phyloP scores from a whole-genome alignment of 2,113 vertebrate species.

The Dendropsophus ebraccatus region DNA sequence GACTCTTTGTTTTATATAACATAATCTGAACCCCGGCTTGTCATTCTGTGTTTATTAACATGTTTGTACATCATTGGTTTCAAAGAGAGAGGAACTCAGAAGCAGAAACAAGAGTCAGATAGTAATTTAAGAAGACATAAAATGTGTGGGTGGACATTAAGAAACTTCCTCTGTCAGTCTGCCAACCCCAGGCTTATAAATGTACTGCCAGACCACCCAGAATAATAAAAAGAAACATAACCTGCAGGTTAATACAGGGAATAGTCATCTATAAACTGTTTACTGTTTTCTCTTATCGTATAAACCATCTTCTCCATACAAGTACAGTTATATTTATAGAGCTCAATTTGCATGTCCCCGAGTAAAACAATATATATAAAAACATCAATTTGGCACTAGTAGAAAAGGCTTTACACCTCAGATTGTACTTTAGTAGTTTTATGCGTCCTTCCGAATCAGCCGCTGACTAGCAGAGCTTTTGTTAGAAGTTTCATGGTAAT shows the following conservation, averaged over 20 bases:
- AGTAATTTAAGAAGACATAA: constrained; percentile 31
- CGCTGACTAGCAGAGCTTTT: not conserved
- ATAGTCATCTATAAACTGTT: constrained; percentile 21
- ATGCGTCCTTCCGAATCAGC: not conserved
- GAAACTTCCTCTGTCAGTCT: not conserved
- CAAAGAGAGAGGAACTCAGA: not conserved
- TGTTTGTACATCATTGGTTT: constrained; percentile 13
- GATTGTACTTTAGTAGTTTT: not conserved
- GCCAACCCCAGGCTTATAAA: constrained; percentile 3
- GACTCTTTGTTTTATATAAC: not conserved
- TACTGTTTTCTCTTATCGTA: not conserved
- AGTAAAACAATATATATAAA: not conserved
- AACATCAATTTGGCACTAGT: not conserved
- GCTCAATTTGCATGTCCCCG: not conserved
- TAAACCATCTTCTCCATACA: not conserved
- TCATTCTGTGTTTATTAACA: constrained; percentile 13
- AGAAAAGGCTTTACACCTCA: not conserved
- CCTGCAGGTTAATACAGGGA: not conserved
- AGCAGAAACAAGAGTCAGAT: constrained; percentile 20
- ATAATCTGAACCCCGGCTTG: not conserved
- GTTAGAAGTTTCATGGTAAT: constrained; percentile 16
- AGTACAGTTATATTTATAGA: not conserved
- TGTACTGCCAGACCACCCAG: constrained; percentile 42
- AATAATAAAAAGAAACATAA: not conserved
- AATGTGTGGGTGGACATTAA: not conserved